phyloP scores from a whole-genome alignment of 2,797 vertebrate genomes.

The Furcifer pardalis region DNA sequence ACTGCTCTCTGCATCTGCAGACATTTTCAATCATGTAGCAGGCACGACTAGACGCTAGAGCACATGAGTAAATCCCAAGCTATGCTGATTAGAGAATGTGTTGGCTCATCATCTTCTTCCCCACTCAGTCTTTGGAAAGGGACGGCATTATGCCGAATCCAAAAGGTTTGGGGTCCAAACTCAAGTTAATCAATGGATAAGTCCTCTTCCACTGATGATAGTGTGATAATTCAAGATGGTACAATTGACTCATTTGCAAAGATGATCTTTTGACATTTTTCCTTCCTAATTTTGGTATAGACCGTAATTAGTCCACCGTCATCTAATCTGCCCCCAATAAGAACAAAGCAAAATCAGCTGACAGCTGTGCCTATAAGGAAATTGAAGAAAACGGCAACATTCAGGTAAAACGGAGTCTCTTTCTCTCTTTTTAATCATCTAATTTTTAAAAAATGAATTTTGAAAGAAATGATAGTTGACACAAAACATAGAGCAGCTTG shows the following conservation, averaged over 20 bases:
- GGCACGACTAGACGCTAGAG: too few relatives aligned
- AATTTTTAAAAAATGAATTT: too few relatives aligned
- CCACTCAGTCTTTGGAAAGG: background rate
- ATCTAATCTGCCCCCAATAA: background rate
- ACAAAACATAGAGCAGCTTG: too few relatives aligned
- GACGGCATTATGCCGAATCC: background rate
- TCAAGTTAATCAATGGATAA: background rate
- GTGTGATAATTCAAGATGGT: background rate
- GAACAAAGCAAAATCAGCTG: background rate
- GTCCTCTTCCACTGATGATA: background rate
- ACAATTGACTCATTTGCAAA: background rate
- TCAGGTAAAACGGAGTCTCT: conserved; percentile 15
- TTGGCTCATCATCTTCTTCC: too few relatives aligned
- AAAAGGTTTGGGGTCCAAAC: background rate
- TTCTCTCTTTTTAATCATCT: too few relatives aligned
- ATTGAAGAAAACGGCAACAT: background rate
- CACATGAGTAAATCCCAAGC: too few relatives aligned
- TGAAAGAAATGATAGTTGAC: background rate
- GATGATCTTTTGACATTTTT: background rate
- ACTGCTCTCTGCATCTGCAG: too few relatives aligned
- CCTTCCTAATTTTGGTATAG: background rate
- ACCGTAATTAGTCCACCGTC: background rate
- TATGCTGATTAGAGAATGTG: too few relatives aligned
- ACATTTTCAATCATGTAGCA: too few relatives aligned
- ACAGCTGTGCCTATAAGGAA: background rate